Evolutionary conservation across 1,140 invertebrate genomes (phyloP), one percentile per base, ranked within the genome.

Genomic region (Panagrolaimus sp.): DNA sequence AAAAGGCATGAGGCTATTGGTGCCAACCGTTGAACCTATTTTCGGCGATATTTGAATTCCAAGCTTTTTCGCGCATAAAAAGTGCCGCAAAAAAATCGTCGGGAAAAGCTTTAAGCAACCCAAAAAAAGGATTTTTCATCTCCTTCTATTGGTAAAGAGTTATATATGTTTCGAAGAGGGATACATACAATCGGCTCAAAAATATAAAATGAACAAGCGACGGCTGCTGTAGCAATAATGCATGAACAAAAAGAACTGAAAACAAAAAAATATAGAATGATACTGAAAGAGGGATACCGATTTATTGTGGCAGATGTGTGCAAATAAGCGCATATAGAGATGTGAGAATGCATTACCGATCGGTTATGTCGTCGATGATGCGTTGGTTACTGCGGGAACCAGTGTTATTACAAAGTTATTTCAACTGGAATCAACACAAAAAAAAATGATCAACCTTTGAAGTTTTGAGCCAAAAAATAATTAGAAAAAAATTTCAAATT

Each of bases 251-350:
- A 38, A 38, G 7, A 38, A 38, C 7, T 38, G 31, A 38, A 38
- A 2, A 38, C 7, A 38, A 38, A 38, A 38, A 38, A n/a, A n/a
- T n/a, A 38, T 38, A 38, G 31, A 4, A 38, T 38, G 31, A 38
- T 38, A 38, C 31, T 38, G 31, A 38, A 38, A 38, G 7, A 38
- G 31, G 51, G n/a, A 16, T 57, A 57, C 20, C 51, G 51, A 57
- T 57, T 57, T 57, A 57, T 27, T 57, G 27, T 38, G 51, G 51
- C 51, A 57, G 51, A 57, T 57, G 51, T 57, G 51, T 57, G 51
- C 27, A 27, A 57, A 57, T 57, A 57, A 57, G 51, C 51, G 51
- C 51, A 57, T 27, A 38, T 38, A 20, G 51, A 57, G 20, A 57
- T n/a, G 51, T 57, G 20, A 25, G 51, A 57, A 20, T 25, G n/a